Evolutionary conservation across 2,113 vertebrate genomes (phyloP).

Genomic region (Rhinolophus sinicus): DNA sequence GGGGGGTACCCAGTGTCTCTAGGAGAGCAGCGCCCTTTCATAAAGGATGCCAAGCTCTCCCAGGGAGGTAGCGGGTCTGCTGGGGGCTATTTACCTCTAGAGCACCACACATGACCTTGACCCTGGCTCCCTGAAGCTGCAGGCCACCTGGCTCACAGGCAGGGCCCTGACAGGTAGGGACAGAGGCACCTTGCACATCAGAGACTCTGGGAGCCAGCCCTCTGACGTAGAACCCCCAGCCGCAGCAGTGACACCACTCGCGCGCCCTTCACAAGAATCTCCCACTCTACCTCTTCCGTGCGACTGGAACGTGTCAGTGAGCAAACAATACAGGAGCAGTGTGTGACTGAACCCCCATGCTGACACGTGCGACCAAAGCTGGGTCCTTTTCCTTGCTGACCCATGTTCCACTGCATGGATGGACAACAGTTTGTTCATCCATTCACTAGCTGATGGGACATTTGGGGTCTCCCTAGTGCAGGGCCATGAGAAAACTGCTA

Average conservation of each 20-base stretch:
- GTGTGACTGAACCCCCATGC: too few species aligned
- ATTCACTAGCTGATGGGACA: too few species aligned
- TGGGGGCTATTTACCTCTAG: background rate
- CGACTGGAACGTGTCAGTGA: accelerated
- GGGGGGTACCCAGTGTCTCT: background rate
- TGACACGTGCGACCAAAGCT: accelerated
- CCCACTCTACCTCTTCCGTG: background rate
- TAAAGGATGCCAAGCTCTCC: background rate
- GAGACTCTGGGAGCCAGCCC: background rate
- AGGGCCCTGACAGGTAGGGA: background rate
- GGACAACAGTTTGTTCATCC: background rate
- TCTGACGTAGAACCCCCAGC: too few species aligned
- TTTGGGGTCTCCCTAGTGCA: background rate
- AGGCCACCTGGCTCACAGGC: background rate
- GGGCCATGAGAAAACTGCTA: background rate
- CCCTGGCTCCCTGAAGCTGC: background rate
- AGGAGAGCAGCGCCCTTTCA: background rate
- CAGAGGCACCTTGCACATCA: background rate
- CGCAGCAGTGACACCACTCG: background rate
- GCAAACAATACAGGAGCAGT: background rate
- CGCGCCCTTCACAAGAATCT: too few species aligned
- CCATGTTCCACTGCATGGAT: accelerated
- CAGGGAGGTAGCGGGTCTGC: background rate
- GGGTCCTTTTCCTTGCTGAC: background rate
- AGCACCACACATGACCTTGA: background rate